These are phyloP conservation scores for Puma concolor DNA, from an alignment of 2,113 vertebrate species.

Conservation along the genomic window DNA sequence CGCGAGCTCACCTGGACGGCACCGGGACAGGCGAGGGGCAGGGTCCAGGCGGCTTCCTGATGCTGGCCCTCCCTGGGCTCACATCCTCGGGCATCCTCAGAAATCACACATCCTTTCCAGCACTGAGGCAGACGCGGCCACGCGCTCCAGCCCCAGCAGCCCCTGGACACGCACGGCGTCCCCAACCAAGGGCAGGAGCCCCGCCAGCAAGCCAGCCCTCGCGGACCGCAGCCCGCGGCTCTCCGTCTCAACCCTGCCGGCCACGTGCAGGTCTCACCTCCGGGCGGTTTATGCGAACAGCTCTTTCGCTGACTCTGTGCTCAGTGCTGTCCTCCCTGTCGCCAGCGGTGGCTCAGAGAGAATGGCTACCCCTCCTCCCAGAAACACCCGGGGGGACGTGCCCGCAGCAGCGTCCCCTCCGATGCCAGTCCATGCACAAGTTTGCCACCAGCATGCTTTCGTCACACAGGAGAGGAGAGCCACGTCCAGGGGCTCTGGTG, in stretches of 20 bases:
- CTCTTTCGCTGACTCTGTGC: too few species aligned
- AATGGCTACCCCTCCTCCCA: not conserved
- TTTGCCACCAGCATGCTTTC: accelerated
- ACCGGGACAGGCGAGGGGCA: accelerated
- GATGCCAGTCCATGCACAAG: accelerated
- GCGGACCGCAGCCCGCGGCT: accelerated
- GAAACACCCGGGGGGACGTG: accelerated
- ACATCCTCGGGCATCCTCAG: not conserved
- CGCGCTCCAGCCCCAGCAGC: accelerated
- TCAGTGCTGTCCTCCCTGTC: accelerated
- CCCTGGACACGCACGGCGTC: accelerated
- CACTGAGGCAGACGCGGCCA: not conserved
- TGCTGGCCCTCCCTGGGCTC: too few species aligned
- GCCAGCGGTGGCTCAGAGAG: accelerated
- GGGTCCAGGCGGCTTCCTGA: accelerated
- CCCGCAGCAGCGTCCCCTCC: accelerated
- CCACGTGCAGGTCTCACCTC: accelerated
- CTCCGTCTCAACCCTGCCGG: too few species aligned
- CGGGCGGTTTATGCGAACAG: accelerated
- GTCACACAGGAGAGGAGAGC: accelerated
- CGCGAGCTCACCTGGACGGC: not conserved
- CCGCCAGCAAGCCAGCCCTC: not conserved
- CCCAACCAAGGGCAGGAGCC: not conserved
- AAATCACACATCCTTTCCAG: accelerated
- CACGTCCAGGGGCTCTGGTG: accelerated